Percentiles rank a stretch among this genome's conserved stretches.
Evolutionary conservation across 2,888 invertebrate genomes (phyloP).

Genomic region (Nephrotoma appendiculata): DNA sequence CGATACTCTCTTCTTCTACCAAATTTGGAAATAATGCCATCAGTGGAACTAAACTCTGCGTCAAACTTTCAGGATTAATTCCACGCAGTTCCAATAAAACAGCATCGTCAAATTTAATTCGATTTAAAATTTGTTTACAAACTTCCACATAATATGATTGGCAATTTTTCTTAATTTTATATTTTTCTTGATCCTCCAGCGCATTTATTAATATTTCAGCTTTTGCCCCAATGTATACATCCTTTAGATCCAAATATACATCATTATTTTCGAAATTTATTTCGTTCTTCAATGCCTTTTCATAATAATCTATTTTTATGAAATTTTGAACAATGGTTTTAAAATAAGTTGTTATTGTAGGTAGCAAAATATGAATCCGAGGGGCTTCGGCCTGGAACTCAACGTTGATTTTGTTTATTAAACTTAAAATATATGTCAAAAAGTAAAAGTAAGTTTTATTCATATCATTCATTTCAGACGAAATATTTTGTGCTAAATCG

Average conservation of each 20-base stretch:
- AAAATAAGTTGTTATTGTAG: too few species aligned
- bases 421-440: too few species aligned
- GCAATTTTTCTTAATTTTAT: conserved; percentile 4
- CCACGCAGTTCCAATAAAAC: conserved; percentile 6
- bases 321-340: too few species aligned
- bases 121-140: neutral
- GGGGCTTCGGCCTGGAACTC: too few species aligned
- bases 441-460: too few species aligned
- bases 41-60: neutral
- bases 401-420: too few species aligned
- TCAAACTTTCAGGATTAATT: conserved; percentile 7
- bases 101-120: neutral
- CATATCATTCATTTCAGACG: too few species aligned
- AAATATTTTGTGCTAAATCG: too few species aligned
- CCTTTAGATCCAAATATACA: conserved; percentile 1
- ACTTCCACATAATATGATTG: conserved; percentile 6
- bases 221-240: conserved; percentile 7
- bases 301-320: too few species aligned
- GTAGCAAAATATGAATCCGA: too few species aligned
- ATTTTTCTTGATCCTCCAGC: neutral
- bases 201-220: conserved; percentile 6
- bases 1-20: conserved; percentile 5
- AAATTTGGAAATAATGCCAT: conserved; percentile 7
- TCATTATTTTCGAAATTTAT: neutral
- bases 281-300: too few species aligned